phyloP scores from a whole-genome alignment of 2,113 vertebrate species.

The Cheilinus undulatus region DNA sequence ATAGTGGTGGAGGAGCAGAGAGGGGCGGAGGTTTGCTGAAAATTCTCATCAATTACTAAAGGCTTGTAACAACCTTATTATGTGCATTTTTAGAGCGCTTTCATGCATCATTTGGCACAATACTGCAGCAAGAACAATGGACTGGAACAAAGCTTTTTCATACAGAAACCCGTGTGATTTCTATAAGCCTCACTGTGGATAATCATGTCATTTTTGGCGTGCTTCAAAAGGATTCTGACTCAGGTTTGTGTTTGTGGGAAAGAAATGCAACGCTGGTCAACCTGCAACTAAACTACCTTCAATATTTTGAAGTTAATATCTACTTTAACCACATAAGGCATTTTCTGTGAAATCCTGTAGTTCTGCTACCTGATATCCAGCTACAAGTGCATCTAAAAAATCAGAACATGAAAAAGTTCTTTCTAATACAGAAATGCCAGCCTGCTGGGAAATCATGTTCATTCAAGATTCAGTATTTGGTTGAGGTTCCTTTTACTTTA shows the following conservation, averaged over 20 bases:
- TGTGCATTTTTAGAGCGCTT: background rate
- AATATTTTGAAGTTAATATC: no score
- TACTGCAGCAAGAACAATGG: background rate
- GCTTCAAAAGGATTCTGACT: background rate
- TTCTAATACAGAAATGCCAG: no score
- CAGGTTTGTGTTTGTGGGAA: background rate
- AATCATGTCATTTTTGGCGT: background rate
- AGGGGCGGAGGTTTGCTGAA: background rate
- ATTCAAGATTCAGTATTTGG: no score
- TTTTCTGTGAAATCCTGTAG: no score
- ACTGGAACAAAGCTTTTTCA: background rate
- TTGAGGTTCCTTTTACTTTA: no score
- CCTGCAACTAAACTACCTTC: background rate
- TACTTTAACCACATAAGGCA: no score
- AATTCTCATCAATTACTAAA: constrained; percentile 9
- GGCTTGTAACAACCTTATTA: background rate
- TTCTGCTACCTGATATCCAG: background rate
- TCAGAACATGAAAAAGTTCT: no score
- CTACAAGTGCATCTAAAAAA: no score
- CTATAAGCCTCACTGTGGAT: background rate
- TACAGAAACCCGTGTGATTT: background rate
- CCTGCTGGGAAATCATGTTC: no score
- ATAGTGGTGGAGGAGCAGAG: background rate
- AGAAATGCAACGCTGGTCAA: background rate
- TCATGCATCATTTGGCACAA: background rate